Evolutionary conservation across 2,113 vertebrate genomes (phyloP).

Genomic region (Pangasianodon gigas): DNA sequence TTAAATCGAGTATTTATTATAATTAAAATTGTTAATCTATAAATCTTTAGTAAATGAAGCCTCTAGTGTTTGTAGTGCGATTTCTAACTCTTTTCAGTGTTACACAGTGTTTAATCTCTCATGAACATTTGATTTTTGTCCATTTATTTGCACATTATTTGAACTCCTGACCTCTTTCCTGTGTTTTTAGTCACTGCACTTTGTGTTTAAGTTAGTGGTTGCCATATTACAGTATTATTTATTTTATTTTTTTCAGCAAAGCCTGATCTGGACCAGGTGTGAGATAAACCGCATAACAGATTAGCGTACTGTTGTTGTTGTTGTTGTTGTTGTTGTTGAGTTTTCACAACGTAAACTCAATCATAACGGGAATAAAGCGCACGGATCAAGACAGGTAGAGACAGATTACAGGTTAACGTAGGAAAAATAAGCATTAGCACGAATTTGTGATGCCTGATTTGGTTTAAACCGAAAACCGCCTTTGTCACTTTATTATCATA

Average conservation of each 20-base stretch:
- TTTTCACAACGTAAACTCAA: neutral
- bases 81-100: neutral
- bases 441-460: neutral
- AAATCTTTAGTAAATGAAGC: neutral
- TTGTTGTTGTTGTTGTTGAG: neutral
- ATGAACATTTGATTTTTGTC: neutral
- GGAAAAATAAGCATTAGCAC: too few species aligned
- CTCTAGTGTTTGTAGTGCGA: neutral
- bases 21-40: neutral
- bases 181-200: neutral
- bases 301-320: neutral
- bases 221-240: neutral
- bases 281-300: neutral
- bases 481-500: conserved; percentile 3
- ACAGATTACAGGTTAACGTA: too few species aligned
- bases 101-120: neutral
- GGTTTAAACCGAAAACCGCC: neutral
- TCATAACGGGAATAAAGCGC: too few species aligned
- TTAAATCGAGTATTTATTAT: neutral
- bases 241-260: neutral
- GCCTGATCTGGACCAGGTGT: neutral
- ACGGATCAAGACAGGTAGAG: too few species aligned
- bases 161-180: neutral
- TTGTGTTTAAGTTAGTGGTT: neutral
- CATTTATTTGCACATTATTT: neutral